Base-by-base conservation (phyloP, 2,113 vertebrate genomes). In the Micronycteris hirsuta region DNA sequence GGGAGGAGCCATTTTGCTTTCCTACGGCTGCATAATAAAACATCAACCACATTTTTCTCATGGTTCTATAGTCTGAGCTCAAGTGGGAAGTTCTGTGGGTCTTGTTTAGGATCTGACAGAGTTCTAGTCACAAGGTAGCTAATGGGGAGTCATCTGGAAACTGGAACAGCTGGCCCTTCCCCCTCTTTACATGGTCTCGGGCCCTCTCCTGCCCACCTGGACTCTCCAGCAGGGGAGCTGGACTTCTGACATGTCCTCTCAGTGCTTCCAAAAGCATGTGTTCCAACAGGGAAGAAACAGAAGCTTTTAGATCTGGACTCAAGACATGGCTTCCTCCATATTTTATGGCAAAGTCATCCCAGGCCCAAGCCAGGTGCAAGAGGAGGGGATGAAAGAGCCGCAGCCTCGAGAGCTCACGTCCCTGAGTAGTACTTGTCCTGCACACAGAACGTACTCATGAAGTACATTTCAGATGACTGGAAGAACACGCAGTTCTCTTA, bases 21-120 rank as follows among this genome's bases (percentile, higher is more conserved):
- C 31, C 63, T 5, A 20, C 0, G 33, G 17, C 38, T 71, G 31
- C 8, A 38, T 45, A 43, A 78, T 56, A 63, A 56, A 76, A 43
- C 20, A 38, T 12, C 15, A 15, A 0, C 9, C 2, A 0, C 7
- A 33, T 28, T 20, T 24, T 24, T 61, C 61, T 70, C 20, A 2
- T 0, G 0, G 9, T 26, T 81, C 47, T 85, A 5, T 2, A 54
- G 45, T 4, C 28, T 36, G 26, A 47, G 5, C 41, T 89, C 68
- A 43, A 3, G 15, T 8, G 33, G 43, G 22, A 84, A 13, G 36
- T n/a, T 47, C 58, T 38, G 0, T 19, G 22, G 26, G 31, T n/a
- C 47, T 45, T 47, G 2, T 38, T 41, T 70, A n/a, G 43, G 31
- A 13, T 52, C 36, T 65, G 15, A 7, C 4, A 0, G 17, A 43